Base-by-base conservation (phyloP, 2,797 vertebrate species). In the Lepus townsendii region DNA sequence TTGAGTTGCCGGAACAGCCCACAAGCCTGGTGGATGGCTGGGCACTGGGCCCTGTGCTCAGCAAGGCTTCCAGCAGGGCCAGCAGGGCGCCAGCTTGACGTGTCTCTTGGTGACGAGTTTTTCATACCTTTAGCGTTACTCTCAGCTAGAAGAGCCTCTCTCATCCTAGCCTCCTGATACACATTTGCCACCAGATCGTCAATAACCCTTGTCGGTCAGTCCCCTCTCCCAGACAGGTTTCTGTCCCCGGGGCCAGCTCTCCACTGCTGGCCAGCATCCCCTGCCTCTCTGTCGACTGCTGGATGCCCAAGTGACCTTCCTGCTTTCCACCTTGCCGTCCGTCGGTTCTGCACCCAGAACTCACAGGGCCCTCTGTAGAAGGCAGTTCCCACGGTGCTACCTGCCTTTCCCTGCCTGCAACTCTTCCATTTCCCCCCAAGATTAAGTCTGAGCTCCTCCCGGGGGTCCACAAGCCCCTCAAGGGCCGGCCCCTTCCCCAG, bases 151-250 rank as follows among this genome's bases (percentile, higher is more conserved):
- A 62, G 63, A 22, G 7, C 60, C 8, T 32, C 80, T 68, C 42
- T 50, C 38, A 14, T 8, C 42, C 80, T 42, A 35, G 62, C 22
- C 35, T 20, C 78, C 27, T 63, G 35, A 27, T 27, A 19, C 1
- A 5, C 27, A 11, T 24, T 7, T 19, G 16, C 5, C 0, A 0
- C 19, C 57, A 5, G 54, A 11, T 11, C 1, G 4, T 30, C 78
- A 63, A 5, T 63, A 10, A 10, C 17, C 42, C 60, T 10, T 63
- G 78, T 57, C 78, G 12, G 1, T 35, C 26, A 80, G 38, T 30
- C 7, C 26, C 26, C 9, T 54, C 11, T 7, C 76, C 42, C 4
- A 42, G 26, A 16, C 26, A 3, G 0, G 5, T 7, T 57, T 63
- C 35, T 27, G 22, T 17, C 57, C 26, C 57, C 4, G 0, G 35